These are phyloP conservation scores for Tenebrio molitor DNA, from an alignment of 1,140 invertebrate species.

Conservation along the genomic window DNA sequence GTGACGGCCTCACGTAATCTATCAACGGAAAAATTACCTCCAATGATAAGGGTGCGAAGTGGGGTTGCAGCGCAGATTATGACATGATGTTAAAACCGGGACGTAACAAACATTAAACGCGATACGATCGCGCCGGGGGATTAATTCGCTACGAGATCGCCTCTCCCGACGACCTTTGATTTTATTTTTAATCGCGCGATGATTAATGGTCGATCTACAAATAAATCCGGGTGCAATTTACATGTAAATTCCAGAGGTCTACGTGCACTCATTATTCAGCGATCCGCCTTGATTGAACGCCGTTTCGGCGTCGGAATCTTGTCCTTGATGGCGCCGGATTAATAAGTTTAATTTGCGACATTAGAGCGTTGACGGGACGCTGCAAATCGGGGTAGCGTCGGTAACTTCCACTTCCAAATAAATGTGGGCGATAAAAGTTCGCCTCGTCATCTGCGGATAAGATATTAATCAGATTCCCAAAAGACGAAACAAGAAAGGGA, in stretches of 20 bases:
- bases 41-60: slow-evolving; percentile 27
- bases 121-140: too few species aligned
- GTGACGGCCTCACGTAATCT: slow-evolving; percentile 29
- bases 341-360: slow-evolving; percentile 22
- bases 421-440: too few species aligned
- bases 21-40: slow-evolving; percentile 24
- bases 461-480: too few species aligned
- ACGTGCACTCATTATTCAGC: slow-evolving; percentile 4
- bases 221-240: not conserved
- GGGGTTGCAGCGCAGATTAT: slow-evolving; percentile 22
- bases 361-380: too few species aligned
- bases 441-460: too few species aligned
- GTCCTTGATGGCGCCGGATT: slow-evolving; percentile 12
- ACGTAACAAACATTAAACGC: slow-evolving; percentile 27
- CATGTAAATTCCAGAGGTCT: not conserved
- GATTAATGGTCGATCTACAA: too few species aligned
- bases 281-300: not conserved
- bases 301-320: not conserved
- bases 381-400: too few species aligned
- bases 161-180: too few species aligned
- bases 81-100: slow-evolving; percentile 24
- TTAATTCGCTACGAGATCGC: too few species aligned
- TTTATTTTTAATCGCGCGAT: too few species aligned
- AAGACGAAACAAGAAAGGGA: too few species aligned
- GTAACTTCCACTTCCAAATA: too few species aligned